Base-by-base conservation (phyloP, 2,888 invertebrate genomes). In the Leuctra nigra region DNA sequence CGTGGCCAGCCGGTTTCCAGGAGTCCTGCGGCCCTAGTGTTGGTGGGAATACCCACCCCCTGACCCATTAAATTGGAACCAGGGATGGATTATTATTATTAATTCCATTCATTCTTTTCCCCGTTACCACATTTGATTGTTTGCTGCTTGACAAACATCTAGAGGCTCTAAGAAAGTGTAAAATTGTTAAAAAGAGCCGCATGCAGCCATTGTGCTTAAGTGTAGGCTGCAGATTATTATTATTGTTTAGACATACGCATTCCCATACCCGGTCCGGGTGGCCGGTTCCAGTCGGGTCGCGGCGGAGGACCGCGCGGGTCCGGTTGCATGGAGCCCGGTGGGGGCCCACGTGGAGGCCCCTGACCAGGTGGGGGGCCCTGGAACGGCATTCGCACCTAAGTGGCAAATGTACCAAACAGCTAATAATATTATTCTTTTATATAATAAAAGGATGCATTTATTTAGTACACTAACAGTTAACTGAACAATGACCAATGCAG, bases 231-330 rank as follows among this genome's bases (percentile, higher is more conserved):
- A n/a, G n/a, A n/a, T n/a, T n/a, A n/a, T n/a, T n/a, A n/a, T n/a
- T n/a, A n/a, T 7, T 29, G 29, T 29, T 29, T 29, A 6, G 6
- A 29, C 7, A 29, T 11, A 29, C 29, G 35, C 33, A 50, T 35
- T 38, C 24, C 48, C 53, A 58, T 58, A 60, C 61, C 61, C 46
- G 59, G 59, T 14, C 77, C 76, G 59, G 86, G 86, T 52, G 86
- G 86, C 61, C 86, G 72, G 68, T 80, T 85, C 87, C 87, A 87
- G 66, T 86, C 86, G 1, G 83, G 84, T 25, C 84, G 62, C 4
- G 79, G 77, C 13, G 84, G 84, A 39, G 77, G 77, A 11, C 78
- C 79, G 66, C 78, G 73, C 65, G 76, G 83, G 69, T 82, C 81
- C 68, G 79, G 78, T 24, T 78, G 81, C 68, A 63, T 55, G 7